Conservation (phyloP, 2,888 invertebrate genomes). For the Acleris literana region DNA sequence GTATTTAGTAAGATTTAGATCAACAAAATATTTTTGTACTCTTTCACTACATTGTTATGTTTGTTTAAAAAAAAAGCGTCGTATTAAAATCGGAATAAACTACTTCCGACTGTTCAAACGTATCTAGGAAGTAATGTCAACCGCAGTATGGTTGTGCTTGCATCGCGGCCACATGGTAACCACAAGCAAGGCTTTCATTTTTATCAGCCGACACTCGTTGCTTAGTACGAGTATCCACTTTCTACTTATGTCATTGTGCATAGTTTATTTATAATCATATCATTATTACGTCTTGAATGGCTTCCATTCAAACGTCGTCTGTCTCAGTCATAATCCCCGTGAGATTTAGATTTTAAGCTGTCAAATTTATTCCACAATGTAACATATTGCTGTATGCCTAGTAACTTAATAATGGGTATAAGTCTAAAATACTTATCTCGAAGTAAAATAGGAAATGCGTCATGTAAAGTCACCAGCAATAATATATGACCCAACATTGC, state of each 20-base stretch:
- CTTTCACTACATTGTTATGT: too few relatives aligned
- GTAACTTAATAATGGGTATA: not conserved
- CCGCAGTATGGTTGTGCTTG: constrained; percentile 17
- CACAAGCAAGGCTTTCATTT: constrained; percentile 56
- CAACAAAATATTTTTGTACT: too few relatives aligned
- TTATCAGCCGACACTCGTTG: constrained; percentile 53
- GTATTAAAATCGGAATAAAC: constrained; percentile 2
- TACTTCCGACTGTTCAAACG: constrained; percentile 4
- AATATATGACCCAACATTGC: too few relatives aligned
- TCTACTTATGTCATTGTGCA: constrained; percentile 63
- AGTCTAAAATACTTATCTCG: not conserved
- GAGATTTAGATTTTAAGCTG: not conserved
- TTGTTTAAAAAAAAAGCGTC: too few relatives aligned
- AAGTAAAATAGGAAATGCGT: not conserved
- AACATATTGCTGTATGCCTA: too few relatives aligned
- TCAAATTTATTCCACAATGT: not conserved
- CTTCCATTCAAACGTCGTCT: constrained; percentile 8
- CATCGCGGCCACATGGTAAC: constrained; percentile 25
- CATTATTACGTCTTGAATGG: constrained; percentile 10
- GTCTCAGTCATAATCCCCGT: not conserved
- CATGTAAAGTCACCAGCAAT: too few relatives aligned
- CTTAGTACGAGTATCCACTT: constrained; percentile 55
- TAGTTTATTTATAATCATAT: constrained; percentile 26
- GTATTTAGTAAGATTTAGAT: too few relatives aligned
- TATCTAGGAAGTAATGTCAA: constrained; percentile 30